Conservation (phyloP, 2,113 vertebrate species). For the Peucedramus taeniatus region DNA sequence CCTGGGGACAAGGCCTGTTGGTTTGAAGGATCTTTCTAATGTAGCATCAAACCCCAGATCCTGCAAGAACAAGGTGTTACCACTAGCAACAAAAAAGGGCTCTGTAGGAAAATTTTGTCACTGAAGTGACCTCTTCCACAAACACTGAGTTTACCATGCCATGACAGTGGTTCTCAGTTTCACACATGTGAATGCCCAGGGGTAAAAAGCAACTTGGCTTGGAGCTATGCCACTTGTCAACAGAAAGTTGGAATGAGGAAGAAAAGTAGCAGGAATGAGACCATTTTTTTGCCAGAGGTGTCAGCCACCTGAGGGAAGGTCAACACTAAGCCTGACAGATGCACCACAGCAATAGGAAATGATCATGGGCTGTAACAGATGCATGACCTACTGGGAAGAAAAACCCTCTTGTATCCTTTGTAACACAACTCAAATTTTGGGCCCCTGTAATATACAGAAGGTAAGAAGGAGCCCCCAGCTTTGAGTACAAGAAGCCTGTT, state of each 20-base stretch:
- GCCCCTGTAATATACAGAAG: not conserved
- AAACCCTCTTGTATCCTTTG: not conserved
- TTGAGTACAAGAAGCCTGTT: not conserved
- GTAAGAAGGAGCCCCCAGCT: not conserved
- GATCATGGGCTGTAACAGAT: not conserved
- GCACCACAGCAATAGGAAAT: not conserved
- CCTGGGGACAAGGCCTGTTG: not conserved
- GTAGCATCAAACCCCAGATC: not conserved
- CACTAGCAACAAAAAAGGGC: not conserved
- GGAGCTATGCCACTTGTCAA: not conserved
- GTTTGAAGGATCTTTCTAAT: not conserved
- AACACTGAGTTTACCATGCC: not conserved
- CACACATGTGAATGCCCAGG: not conserved
- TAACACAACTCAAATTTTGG: not conserved
- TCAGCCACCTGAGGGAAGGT: not conserved
- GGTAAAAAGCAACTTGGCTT: not conserved
- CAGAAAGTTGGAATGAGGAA: not conserved
- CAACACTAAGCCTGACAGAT: not conserved
- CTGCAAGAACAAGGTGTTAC: not conserved
- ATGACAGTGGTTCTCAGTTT: not conserved
- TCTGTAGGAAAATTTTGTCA: not conserved
- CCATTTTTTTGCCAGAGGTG: not conserved
- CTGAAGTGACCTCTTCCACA: not conserved
- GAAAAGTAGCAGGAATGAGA: not conserved
- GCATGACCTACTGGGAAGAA: not conserved